Conservation (phyloP, 2,797 vertebrate species). For the Channallabes apus region DNA sequence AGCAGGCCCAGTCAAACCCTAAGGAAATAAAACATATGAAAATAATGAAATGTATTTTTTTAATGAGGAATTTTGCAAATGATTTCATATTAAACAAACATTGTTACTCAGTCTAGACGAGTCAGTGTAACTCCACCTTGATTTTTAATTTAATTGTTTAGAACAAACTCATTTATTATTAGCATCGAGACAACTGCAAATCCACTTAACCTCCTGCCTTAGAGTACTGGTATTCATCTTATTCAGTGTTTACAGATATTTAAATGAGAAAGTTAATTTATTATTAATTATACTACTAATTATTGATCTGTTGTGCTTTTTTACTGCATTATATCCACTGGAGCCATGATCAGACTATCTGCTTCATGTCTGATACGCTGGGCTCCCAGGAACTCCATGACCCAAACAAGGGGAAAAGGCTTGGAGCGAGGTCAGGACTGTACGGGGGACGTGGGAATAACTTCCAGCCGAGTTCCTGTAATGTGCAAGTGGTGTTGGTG, state of each 20-base stretch:
- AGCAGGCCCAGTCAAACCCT: slow-evolving; percentile 89
- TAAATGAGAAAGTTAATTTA: background rate
- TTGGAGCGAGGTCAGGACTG: no score
- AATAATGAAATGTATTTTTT: background rate
- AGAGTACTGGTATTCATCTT: background rate
- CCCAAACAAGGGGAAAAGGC: no score
- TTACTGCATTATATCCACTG: background rate
- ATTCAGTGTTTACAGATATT: background rate
- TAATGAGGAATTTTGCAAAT: background rate
- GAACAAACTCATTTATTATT: background rate
- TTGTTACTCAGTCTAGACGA: background rate
- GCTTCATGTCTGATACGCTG: no score
- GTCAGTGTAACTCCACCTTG: background rate
- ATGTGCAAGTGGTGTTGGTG: no score
- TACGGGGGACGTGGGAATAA: no score
- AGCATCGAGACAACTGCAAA: background rate
- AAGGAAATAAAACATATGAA: slow-evolving; percentile 32
- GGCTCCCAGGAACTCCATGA: no score
- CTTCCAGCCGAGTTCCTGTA: no score
- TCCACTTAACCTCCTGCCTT: background rate
- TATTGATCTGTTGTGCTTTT: background rate
- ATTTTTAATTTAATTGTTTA: background rate
- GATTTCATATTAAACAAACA: background rate
- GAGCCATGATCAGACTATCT: no score
- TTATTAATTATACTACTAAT: background rate